phyloP scores from a whole-genome alignment of 1,140 invertebrate genomes.

The Vollenhovia emeryi region DNA sequence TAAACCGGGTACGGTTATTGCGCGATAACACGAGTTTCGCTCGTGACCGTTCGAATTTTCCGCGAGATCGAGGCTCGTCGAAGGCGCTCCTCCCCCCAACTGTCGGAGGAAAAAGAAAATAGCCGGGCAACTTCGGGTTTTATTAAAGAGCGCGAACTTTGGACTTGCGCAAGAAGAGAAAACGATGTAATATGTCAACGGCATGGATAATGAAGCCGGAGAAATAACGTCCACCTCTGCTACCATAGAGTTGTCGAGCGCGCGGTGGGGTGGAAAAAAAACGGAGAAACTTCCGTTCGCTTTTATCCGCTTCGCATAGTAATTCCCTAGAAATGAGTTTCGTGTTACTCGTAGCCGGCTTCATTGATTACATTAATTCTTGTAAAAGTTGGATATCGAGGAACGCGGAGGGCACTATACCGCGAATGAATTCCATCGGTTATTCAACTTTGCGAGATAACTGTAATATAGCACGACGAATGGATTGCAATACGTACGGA shows the following conservation, averaged over 20 bases:
- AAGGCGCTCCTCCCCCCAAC: not conserved
- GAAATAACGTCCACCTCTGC: conserved; percentile 51
- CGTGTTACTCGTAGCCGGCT: conserved; percentile 49
- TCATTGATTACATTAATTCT: conserved; percentile 59
- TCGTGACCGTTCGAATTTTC: conserved; percentile 51
- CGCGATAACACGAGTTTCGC: conserved; percentile 50
- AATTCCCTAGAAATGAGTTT: conserved; percentile 54
- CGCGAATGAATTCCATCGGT: conserved; percentile 39
- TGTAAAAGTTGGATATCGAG: conserved; percentile 48
- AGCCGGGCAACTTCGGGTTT: conserved; percentile 49
- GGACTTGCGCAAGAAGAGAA: conserved; percentile 48
- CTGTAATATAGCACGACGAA: conserved; percentile 28
- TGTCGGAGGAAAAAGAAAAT: conserved; percentile 30
- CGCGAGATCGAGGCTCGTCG: conserved; percentile 27
- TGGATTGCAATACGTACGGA: conserved; percentile 12
- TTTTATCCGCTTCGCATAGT: conserved; percentile 58
- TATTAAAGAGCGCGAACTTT: conserved; percentile 59
- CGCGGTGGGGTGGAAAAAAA: conserved; percentile 11
- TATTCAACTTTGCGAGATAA: conserved; percentile 39
- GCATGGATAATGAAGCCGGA: conserved; percentile 59
- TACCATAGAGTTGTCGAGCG: conserved; percentile 31
- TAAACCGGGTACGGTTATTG: conserved; percentile 55
- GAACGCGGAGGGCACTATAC: conserved; percentile 21
- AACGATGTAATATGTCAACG: conserved; percentile 62
- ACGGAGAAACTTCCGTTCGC: conserved; percentile 43